phyloP scores from a whole-genome alignment of 2,113 vertebrate genomes.

The Herpailurus yagouaroundi region DNA sequence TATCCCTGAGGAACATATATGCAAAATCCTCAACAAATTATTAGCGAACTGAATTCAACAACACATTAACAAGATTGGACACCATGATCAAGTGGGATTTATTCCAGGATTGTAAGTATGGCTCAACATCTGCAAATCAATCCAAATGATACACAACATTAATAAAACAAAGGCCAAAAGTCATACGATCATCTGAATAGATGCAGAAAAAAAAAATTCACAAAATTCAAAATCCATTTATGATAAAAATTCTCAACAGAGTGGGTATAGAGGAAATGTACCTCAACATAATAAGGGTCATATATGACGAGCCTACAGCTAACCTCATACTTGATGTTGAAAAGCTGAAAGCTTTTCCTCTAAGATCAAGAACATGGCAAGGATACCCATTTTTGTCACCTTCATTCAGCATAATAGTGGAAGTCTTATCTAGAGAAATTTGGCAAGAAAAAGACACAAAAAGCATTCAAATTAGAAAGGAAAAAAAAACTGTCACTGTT shows the following conservation, averaged over 20 bases:
- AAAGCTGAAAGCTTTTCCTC: neutral
- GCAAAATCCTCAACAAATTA: neutral
- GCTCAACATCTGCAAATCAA: neutral
- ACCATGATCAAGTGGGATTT: neutral
- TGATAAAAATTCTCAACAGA: neutral
- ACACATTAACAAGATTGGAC: neutral
- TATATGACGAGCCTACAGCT: neutral
- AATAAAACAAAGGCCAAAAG: neutral
- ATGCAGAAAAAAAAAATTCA: neutral
- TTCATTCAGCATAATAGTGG: neutral
- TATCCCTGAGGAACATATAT: neutral
- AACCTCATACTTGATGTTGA: neutral
- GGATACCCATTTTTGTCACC: neutral
- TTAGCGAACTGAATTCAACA: neutral
- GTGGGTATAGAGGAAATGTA: neutral
- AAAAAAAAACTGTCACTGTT: neutral
- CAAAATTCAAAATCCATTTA: neutral
- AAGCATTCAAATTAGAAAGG: neutral
- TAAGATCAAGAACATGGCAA: neutral
- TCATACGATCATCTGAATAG: neutral
- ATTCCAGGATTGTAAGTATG: neutral
- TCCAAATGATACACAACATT: neutral
- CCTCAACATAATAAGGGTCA: neutral
- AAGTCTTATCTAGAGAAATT: neutral
- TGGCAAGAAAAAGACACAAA: neutral